Conservation (phyloP, 2,797 vertebrate genomes). For the Limnodromus scolopaceus region DNA sequence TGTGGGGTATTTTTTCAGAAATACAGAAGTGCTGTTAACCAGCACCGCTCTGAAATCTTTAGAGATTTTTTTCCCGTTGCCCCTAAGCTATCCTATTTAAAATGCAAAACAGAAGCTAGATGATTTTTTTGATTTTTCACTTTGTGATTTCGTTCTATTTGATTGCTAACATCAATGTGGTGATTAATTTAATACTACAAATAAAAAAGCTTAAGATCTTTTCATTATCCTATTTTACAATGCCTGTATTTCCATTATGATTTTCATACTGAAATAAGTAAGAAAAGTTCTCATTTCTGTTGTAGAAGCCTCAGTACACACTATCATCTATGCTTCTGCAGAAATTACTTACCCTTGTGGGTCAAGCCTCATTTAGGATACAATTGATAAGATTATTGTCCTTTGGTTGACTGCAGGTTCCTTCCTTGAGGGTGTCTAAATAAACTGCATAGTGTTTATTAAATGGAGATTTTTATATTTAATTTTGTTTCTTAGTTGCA, state of each 20-base stretch:
- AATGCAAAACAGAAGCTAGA: background rate
- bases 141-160: background rate
- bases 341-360: background rate
- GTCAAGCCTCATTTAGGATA: background rate
- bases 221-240: background rate
- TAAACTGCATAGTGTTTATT: background rate
- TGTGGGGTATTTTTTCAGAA: background rate
- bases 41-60: background rate
- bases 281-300: background rate
- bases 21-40: background rate
- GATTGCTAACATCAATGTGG: background rate
- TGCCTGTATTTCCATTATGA: background rate
- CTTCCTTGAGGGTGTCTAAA: background rate
- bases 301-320: background rate
- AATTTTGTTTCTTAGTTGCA: slow-evolving; percentile 35
- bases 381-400: background rate
- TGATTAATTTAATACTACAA: background rate
- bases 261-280: background rate
- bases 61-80: background rate
- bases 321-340: background rate
- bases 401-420: background rate
- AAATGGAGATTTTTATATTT: slow-evolving; percentile 8
- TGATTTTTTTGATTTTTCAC: background rate
- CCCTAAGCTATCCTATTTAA: background rate
- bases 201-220: background rate